Conservation (phyloP, 2,888 invertebrate genomes). For the Limnephilus marmoratus region DNA sequence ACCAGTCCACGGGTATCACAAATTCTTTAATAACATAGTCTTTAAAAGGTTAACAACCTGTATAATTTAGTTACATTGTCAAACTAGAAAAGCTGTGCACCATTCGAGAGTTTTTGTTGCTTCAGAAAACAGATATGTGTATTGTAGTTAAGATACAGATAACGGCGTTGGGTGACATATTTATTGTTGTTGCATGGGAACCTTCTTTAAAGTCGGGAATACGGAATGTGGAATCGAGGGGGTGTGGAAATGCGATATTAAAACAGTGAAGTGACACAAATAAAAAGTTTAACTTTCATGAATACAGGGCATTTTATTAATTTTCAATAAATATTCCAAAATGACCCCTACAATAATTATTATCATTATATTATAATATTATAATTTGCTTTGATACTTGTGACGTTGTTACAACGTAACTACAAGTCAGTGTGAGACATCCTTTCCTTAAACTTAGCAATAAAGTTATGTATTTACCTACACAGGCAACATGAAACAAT, state of each 20-base stretch:
- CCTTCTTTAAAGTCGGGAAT: background rate
- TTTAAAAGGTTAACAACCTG: too few relatives aligned
- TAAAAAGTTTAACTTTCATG: constrained; percentile 56
- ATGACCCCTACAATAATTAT: constrained; percentile 66
- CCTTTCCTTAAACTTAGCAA: constrained; percentile 65
- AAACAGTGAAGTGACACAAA: background rate
- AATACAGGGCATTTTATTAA: constrained; percentile 67
- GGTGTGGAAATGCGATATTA: background rate
- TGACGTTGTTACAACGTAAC: constrained; percentile 67
- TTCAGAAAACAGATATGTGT: background rate
- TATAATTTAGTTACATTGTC: too few relatives aligned
- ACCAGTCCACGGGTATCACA: too few relatives aligned
- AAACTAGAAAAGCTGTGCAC: too few relatives aligned
- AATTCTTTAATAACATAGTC: too few relatives aligned
- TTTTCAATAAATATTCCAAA: constrained; percentile 67
- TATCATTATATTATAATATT: constrained; percentile 65
- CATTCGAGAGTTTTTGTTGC: background rate
- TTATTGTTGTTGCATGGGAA: background rate
- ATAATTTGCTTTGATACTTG: constrained; percentile 66
- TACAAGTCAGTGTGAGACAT: constrained; percentile 64
- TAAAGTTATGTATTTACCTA: constrained; percentile 65
- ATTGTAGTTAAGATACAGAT: background rate
- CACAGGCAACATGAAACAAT: constrained; percentile 59
- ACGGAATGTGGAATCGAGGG: background rate
- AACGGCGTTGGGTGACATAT: too few relatives aligned